Evolutionary conservation across 2,888 invertebrate genomes (phyloP).

Genomic region (Bellardia pandia): DNA sequence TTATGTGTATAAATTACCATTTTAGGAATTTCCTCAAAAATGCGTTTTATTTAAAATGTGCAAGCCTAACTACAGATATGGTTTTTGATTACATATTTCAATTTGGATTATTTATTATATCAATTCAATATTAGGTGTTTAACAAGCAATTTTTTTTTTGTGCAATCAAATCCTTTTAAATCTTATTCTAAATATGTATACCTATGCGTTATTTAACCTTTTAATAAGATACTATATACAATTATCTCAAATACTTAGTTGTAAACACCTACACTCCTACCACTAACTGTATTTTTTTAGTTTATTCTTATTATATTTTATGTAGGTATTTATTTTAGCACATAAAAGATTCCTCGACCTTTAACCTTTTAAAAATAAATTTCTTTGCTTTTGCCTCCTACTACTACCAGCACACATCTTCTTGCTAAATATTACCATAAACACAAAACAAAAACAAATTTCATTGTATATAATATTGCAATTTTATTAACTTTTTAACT

Average conservation of each 20-base stretch:
- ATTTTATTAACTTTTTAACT: constrained; percentile 66
- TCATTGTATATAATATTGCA: constrained; percentile 55
- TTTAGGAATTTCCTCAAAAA: no score
- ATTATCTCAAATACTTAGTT: background rate
- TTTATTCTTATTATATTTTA: background rate
- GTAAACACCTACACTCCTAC: background rate
- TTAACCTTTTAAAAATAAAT: constrained; percentile 60
- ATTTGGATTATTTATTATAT: no score
- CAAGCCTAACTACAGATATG: no score
- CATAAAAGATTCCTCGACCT: constrained; percentile 61
- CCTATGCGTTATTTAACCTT: constrained; percentile 34
- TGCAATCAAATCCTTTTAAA: no score
- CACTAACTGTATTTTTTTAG: background rate
- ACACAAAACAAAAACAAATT: constrained; percentile 15
- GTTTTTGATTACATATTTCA: no score
- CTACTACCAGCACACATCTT: background rate
- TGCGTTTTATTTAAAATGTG: no score
- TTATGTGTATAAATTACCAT: no score
- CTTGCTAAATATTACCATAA: constrained; percentile 25
- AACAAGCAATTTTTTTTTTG: no score
- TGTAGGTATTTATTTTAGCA: constrained; percentile 42
- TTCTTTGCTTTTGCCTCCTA: constrained; percentile 34
- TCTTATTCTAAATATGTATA: background rate
- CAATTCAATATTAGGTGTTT: no score
- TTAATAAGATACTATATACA: constrained; percentile 4